Percentiles rank a stretch among this genome's conserved stretches.
phyloP scores from a whole-genome alignment of 2,113 vertebrate genomes.

The Asarcornis scutulata region DNA sequence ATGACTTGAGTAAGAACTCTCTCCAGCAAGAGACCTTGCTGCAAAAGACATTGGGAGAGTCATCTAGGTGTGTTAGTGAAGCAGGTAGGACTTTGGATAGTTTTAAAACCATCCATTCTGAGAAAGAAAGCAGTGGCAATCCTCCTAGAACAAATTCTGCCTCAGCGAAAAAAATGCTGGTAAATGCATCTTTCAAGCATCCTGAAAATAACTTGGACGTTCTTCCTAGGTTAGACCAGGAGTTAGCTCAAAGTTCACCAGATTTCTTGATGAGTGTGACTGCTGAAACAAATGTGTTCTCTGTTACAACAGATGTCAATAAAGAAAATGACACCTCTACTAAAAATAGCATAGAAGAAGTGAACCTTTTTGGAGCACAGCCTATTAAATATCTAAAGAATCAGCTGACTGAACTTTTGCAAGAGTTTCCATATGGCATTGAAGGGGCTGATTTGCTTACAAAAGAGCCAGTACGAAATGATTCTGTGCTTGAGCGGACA shows the following conservation, averaged over 20 bases:
- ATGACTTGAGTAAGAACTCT: background rate
- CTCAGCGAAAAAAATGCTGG: background rate
- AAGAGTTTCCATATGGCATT: constrained; percentile 81
- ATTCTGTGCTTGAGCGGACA: background rate
- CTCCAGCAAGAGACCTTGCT: background rate
- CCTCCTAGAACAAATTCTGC: background rate
- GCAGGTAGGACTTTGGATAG: background rate
- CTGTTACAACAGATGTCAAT: background rate
- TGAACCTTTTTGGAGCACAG: background rate
- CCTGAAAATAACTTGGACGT: background rate
- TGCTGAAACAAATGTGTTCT: background rate
- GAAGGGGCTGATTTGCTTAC: constrained; percentile 5
- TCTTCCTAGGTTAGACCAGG: background rate
- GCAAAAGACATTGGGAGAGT: background rate
- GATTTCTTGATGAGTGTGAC: background rate
- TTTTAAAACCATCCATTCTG: background rate
- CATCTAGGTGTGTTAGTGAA: background rate
- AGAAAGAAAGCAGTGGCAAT: background rate
- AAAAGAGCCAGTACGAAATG: background rate
- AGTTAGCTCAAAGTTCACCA: background rate
- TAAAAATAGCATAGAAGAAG: background rate
- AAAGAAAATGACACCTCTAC: background rate
- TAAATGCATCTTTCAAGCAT: background rate
- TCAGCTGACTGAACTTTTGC: constrained; percentile 77
- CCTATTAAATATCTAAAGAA: constrained; percentile 35